phyloP scores from a whole-genome alignment of 2,888 invertebrate species.

The Platycnemis pennipes region DNA sequence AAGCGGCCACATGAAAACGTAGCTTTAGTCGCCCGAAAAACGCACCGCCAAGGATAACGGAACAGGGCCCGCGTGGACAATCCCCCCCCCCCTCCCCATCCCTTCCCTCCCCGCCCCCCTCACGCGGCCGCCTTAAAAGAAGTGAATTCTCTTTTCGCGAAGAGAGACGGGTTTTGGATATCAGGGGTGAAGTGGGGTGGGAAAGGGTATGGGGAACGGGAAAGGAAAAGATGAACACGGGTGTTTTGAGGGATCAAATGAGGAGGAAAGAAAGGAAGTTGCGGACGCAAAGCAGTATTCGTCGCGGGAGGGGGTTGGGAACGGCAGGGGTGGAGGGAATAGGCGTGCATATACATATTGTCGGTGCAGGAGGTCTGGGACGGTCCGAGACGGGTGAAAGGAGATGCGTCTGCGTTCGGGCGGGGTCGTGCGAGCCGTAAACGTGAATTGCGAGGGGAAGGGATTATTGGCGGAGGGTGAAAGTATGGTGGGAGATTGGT shows the following conservation, averaged over 20 bases:
- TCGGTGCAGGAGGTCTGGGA: neutral
- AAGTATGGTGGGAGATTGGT: neutral
- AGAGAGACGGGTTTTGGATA: neutral
- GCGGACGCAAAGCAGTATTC: neutral
- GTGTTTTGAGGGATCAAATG: neutral
- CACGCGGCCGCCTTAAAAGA: neutral
- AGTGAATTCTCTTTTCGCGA: neutral
- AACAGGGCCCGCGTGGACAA: neutral
- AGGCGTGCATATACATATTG: neutral
- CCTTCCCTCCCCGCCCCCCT: neutral
- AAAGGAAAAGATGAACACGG: neutral
- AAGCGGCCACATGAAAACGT: too few relatives aligned
- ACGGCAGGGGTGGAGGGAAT: neutral
- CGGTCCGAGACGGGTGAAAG: neutral
- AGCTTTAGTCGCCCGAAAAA: neutral
- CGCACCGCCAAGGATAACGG: neutral
- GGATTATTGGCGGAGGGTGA: slow-evolving; percentile 2
- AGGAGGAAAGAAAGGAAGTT: neutral
- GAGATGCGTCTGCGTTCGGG: too few relatives aligned
- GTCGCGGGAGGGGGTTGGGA: neutral
- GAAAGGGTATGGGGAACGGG: neutral
- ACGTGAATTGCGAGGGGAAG: slow-evolving; percentile 4
- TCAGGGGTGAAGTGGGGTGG: neutral
- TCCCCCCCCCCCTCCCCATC: neutral
- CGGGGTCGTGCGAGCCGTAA: too few relatives aligned